A percentile compares a stretch with the other conserved stretches of the same genome.
phyloP scores from a whole-genome alignment of 2,113 vertebrate genomes.

The Ardeotis arabs region DNA sequence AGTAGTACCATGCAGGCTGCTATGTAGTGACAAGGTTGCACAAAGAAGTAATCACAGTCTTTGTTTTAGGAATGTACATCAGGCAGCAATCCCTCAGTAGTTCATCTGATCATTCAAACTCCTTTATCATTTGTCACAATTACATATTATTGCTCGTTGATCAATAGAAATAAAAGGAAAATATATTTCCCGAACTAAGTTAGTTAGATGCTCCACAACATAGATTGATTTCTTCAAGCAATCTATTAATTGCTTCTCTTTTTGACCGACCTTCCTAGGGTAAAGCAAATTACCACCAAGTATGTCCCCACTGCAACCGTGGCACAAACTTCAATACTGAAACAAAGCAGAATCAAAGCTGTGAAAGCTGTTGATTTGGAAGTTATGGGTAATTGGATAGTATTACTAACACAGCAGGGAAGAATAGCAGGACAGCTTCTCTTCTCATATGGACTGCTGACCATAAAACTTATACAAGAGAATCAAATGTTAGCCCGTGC shows the following conservation, averaged over 20 bases:
- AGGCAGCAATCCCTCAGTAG: neutral
- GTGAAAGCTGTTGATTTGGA: neutral
- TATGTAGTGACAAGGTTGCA: neutral
- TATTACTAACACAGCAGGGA: neutral
- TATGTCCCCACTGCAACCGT: neutral
- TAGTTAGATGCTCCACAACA: neutral
- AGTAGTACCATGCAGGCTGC: neutral
- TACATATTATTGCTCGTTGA: neutral
- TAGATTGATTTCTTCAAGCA: constrained; percentile 21
- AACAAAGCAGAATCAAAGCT: neutral
- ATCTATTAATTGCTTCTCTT: neutral
- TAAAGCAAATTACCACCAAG: neutral
- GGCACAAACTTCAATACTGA: neutral
- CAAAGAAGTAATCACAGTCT: neutral
- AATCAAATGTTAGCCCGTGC: neutral
- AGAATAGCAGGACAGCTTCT: neutral
- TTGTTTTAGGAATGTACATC: neutral
- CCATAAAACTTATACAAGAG: rapidly evolving
- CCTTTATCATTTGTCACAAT: neutral
- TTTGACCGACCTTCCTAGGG: neutral
- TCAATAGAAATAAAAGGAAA: constrained; percentile 30
- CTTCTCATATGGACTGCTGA: neutral
- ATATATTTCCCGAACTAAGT: neutral
- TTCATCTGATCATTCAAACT: neutral
- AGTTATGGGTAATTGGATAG: neutral